Evolutionary conservation across 92 coral and sea anemone species (phyloP).

Genomic region (Epizoanthus stellaris): DNA sequence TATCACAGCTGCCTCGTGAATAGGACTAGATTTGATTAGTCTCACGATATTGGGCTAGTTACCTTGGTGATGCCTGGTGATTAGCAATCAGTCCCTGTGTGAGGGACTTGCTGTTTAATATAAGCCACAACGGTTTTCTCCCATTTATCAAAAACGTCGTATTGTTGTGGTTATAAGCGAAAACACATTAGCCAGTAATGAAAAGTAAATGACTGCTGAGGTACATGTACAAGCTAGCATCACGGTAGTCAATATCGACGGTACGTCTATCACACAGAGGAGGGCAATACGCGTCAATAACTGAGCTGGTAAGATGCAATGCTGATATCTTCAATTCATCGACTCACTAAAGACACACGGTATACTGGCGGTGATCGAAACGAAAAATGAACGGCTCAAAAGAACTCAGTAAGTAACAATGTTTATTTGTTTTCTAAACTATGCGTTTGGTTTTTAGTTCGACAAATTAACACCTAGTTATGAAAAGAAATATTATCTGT

Average conservation of each 20-base stretch:
- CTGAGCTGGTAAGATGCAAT: background rate
- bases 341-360: background rate
- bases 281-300: background rate
- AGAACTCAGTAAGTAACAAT: conserved; percentile 1
- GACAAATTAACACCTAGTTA: background rate
- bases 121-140: too few relatives aligned
- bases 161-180: background rate
- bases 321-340: background rate
- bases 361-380: background rate
- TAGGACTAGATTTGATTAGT: background rate
- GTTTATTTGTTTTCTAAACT: background rate
- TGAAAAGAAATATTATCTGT: background rate
- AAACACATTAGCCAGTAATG: background rate
- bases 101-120: background rate
- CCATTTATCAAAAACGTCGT: background rate
- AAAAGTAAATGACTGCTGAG: too few relatives aligned
- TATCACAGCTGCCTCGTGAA: conserved; percentile 25
- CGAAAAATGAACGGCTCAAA: background rate
- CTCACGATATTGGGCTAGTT: conserved; percentile 22
- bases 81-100: too few relatives aligned
- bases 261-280: background rate
- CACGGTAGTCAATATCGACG: background rate
- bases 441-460: background rate
- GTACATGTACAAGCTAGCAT: too few relatives aligned
- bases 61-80: background rate